A percentile compares a stretch with the other conserved stretches of the same genome.
Conservation (phyloP, 2,888 invertebrate species). For the Euphydryas editha region DNA sequence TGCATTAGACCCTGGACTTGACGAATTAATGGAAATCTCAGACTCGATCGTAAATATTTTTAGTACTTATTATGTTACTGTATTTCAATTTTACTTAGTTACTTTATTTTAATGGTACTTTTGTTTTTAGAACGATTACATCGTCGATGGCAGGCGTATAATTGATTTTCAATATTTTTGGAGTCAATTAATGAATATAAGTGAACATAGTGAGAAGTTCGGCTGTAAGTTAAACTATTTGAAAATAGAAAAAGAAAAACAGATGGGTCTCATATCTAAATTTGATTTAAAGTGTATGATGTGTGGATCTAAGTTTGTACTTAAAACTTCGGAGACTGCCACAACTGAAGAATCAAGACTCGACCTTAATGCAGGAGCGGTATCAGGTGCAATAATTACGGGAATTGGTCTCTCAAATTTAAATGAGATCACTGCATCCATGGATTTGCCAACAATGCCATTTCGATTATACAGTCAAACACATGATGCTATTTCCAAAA, state of each 20-base stretch:
- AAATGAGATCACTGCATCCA: background rate
- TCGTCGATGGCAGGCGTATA: background rate
- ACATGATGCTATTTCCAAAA: background rate
- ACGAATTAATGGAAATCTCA: too few species aligned
- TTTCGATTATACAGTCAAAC: background rate
- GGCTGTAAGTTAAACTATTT: background rate
- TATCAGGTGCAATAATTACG: background rate
- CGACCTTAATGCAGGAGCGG: background rate
- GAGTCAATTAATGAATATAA: background rate
- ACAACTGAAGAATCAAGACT: background rate
- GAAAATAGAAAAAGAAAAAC: background rate
- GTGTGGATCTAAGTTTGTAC: background rate
- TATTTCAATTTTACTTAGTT: too few species aligned
- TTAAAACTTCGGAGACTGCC: background rate
- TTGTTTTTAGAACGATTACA: background rate
- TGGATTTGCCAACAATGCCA: background rate
- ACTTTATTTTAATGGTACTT: too few species aligned
- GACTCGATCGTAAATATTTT: too few species aligned
- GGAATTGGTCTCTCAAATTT: background rate
- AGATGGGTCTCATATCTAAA: background rate
- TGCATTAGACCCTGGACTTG: too few species aligned
- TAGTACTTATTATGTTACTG: too few species aligned
- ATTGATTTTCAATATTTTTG: background rate
- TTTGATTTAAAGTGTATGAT: background rate
- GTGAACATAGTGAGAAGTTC: background rate